Base-by-base conservation (phyloP, 2,888 invertebrate species). In the Aethes cnicana region DNA sequence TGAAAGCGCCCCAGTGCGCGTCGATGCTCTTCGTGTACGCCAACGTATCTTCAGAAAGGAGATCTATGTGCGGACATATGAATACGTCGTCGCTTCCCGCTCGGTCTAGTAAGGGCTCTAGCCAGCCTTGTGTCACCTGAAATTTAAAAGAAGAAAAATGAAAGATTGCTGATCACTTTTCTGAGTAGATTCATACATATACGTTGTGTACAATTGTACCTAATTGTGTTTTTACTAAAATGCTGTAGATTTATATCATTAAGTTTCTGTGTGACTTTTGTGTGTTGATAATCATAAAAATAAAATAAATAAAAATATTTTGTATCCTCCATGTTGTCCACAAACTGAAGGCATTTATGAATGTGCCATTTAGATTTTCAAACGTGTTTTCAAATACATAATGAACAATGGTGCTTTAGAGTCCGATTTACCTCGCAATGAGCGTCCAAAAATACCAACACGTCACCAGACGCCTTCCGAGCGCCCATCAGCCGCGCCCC, bases 1-100 rank as follows among this genome's bases (percentile, higher is more conserved):
- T 99, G 78, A 99, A 98, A 0, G 97, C 98, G 2, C 99, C 99
- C 95, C 98, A 98, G 69, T 98, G 98, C 37, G 98, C 93, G 77
- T 99, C 98, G 61, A 97, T 97, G 54, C 96, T 96, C 68, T 97
- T 96, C 2, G 95, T 95, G 75, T 99, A 99, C 23, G 98, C 97
- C 67, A 99, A 95, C 2, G 97, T 97, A 64, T 98, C 96, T 71
- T 99, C 98, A 55, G 97, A 97, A 35, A 99, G 96, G 11, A 99
- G 71, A 56, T 89, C 89, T 50, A 89, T 89, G 58, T 88, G 88
- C 1, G 89, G 89, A 54, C 90, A 90, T 32, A 90, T 82, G 59
- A 89, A 89, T 2, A 88, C 86, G 47, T 88, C 88, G 36, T 89
- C 89, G 42, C 80, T 84, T 11, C 85, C 84, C 17, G 92, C 91